Conservation (phyloP, 2,113 vertebrate genomes). For the Artemisiospiza belli region DNA sequence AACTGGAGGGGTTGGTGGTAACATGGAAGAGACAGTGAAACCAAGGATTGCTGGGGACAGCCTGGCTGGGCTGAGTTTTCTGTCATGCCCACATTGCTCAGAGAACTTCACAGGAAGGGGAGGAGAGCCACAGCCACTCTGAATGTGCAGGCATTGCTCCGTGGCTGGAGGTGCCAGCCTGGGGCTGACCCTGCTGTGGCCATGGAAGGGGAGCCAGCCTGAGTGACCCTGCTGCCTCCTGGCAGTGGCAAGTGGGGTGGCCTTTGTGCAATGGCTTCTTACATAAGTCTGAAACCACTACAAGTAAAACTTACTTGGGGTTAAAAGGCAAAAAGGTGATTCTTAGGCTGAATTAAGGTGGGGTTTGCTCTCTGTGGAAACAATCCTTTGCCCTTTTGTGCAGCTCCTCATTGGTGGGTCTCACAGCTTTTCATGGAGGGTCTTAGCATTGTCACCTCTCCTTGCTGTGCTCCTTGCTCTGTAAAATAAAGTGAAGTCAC, state of each 20-base stretch:
- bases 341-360: neutral
- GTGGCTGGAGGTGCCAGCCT: neutral
- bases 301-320: neutral
- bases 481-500: neutral
- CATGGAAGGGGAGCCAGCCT: neutral
- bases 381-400: neutral
- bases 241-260: accelerated
- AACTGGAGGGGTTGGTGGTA: neutral
- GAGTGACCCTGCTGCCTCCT: neutral
- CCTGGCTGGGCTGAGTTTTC: neutral
- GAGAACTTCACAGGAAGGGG: neutral
- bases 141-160: neutral
- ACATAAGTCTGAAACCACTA: neutral
- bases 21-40: neutral
- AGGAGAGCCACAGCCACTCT: neutral
- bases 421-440: neutral
- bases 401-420: neutral
- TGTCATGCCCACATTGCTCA: neutral
- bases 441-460: neutral
- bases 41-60: neutral
- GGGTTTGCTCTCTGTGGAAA: accelerated
- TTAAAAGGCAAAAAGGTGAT: neutral
- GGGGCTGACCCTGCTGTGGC: neutral
- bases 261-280: neutral
- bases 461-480: neutral